Evolutionary conservation across 2,888 invertebrate genomes (phyloP), one percentile per base, ranked within the genome.

Genomic region (Iphiclides podalirius): DNA sequence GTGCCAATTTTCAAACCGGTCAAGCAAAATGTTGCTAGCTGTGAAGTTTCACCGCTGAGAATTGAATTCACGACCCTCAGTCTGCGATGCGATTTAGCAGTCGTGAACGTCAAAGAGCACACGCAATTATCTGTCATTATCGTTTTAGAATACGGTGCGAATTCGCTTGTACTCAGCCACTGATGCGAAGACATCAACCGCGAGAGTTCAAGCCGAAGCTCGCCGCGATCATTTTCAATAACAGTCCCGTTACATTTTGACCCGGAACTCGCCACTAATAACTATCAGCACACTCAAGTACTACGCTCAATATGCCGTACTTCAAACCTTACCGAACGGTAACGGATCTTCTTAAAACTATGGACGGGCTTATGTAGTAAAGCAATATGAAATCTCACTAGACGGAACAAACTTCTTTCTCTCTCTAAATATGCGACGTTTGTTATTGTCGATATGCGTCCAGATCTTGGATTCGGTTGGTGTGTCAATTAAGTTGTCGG

Each of bases 261-360:
- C 47, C 53, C 50, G 53, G 53, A 53, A 53, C 53, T 45, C 47
- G 50, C 26, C 38, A 41, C 50, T 53, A 49, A 48, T 52, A 52
- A 33, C 44, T 52, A 52, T 47, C 43, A 20, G 36, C 17, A 47
- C 39, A 50, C n/a, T n/a, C 45, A 14, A 15, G 43, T 34, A 35
- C 31, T 14, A 37, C 13, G 40, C 28, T 17, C 44, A 26, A 36
- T 49, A 13, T 20, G 43, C 9, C 26, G 12, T 14, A 17, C 34
- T 34, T 36, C 20, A 35, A 50, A 40, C 14, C 8, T n/a, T 7
- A 17, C 31, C 26, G 16, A 41, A 28, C 14, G 15, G 36, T 35
- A 15, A 40, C 26, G 13, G 20, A 31, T 33, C 26, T 20, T 6
- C 31, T 4, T 31, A 2, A 28, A 9, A 8, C 26, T 26, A 8